Evolutionary conservation across 1,140 invertebrate genomes (phyloP), one percentile per base, ranked within the genome.

Genomic region (Lepeophtheirus salmonis): DNA sequence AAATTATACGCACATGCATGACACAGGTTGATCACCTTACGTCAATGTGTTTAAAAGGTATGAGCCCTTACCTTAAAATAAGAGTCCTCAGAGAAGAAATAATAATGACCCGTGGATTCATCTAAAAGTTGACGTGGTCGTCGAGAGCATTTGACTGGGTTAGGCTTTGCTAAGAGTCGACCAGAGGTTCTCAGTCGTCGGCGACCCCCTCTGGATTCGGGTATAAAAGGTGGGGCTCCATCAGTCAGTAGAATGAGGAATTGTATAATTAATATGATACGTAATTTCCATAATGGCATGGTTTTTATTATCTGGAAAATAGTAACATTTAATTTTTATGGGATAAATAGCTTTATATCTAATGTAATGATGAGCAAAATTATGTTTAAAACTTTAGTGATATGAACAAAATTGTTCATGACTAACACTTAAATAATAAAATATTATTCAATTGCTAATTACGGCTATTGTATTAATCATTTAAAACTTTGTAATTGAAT

Each of bases 11-110:
- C 18, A n/a, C 12, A 18, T 52, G 18, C 12, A 18, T 12, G 18
- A 52, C 17, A 12, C 10, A 18, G 6, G 18, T 10, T 6, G 18
- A 13, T 12, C 6, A 12, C 18, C 13, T 56, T 6, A n/a, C 6
- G n/a, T n/a, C 12, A n/a, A 56, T 26, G n/a, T 56, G 18, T 17
- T 16, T 17, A 50, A 18, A 13, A 18, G 17, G n/a, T 30, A 24
- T 22, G 26, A 50, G 13, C 13, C 16, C 55, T 57, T 16, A 57
- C 55, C 26, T 57, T 57, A 21, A 26, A 57, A 17, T 41, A 23
- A 16, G 55, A 23, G 26, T 25, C 55, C 26, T 26, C 55, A n/a
- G 55, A 57, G 22, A 57, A 26, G 55, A 57, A 57, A 57, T 57
- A 57, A 30, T 22, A 26, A 41, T 57, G 55, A 14, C 55, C 55